These are phyloP conservation scores for Apotomis betuletana DNA, from an alignment of 2,888 invertebrate genomes.

Conservation along the genomic window DNA sequence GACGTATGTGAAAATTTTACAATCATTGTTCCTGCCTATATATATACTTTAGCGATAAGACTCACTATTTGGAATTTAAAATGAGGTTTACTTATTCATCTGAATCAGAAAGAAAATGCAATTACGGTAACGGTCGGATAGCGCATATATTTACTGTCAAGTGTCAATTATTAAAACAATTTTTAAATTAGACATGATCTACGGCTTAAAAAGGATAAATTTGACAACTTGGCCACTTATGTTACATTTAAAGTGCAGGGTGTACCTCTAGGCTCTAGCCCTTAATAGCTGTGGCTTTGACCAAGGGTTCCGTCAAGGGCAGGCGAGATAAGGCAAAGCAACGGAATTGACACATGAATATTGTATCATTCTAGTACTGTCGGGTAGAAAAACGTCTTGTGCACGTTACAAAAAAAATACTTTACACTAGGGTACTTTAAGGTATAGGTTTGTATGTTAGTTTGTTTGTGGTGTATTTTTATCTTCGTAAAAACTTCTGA, in stretches of 20 bases:
- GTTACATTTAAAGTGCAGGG: constrained; percentile 10
- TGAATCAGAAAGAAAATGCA: too few species aligned
- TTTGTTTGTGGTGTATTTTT: too few species aligned
- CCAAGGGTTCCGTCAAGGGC: constrained; percentile 30
- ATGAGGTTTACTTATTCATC: too few species aligned
- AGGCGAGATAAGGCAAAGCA: constrained; percentile 17
- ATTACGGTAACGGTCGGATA: too few species aligned
- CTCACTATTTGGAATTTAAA: too few species aligned
- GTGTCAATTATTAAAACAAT: neutral
- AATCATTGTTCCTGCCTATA: too few species aligned
- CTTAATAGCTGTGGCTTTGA: constrained; percentile 36
- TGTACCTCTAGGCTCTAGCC: constrained; percentile 14
- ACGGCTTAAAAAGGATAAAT: constrained; percentile 10
- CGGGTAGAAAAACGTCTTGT: neutral
- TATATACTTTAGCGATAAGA: too few species aligned
- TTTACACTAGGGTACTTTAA: too few species aligned
- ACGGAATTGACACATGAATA: constrained; percentile 28
- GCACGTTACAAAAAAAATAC: neutral
- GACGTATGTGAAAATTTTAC: too few species aligned
- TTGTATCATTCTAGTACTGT: constrained; percentile 17
- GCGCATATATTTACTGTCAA: too few species aligned
- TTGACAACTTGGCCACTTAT: constrained; percentile 6
- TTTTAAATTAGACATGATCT: neutral
- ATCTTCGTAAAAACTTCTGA: too few species aligned
- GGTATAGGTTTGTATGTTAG: too few species aligned